Base-by-base conservation (phyloP, 2,888 invertebrate genomes). In the Cheilosia impressa region DNA sequence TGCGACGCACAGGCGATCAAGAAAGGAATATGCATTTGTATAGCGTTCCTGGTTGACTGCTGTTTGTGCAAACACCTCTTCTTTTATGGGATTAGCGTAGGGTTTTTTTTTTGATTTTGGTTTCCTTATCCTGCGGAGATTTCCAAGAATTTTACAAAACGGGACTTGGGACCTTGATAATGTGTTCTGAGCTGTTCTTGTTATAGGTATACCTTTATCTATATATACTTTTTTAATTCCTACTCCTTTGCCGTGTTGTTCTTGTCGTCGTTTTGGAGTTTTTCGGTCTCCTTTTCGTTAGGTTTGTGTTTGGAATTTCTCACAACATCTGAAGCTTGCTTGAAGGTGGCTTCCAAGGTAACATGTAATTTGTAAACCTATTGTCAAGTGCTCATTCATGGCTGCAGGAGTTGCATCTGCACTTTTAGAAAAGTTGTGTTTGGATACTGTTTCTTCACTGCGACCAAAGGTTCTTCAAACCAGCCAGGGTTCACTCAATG, bases 41-140 rank as follows among this genome's bases (percentile, higher is more conserved):
- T 81, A 65, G 68, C 72, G 81, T 76, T 72, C 71, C 66, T 81
- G 76, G 88, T 88, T 88, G 88, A 88, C 88, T 88, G 88, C 87
- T 88, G 85, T 88, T 88, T 87, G 88, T 72, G 77, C 81, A 85
- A 88, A 88, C 88, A 88, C 88, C 88, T 88, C 87, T 84, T 87
- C 80, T 82, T 78, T 68, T 75, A 77, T 85, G 81, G 85, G 81
- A 85, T 85, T 85, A 81, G 77, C 63, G 76, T 81, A 58, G 73
- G 34, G 31, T 31, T 73, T 38, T 47, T 60, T 65, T 63, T 27
- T 41, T 34, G 68, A 68, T 50, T 63, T 68, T 19, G 68, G 57
- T 78, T 76, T 65, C 81, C 52, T 69, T 69, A 77, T 82, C 73
- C 73, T 78, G 73, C 43, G 57, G 81, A 87, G 69, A 87, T 87